Conservation (phyloP, 2,797 vertebrate species). For the Lates japonicus region DNA sequence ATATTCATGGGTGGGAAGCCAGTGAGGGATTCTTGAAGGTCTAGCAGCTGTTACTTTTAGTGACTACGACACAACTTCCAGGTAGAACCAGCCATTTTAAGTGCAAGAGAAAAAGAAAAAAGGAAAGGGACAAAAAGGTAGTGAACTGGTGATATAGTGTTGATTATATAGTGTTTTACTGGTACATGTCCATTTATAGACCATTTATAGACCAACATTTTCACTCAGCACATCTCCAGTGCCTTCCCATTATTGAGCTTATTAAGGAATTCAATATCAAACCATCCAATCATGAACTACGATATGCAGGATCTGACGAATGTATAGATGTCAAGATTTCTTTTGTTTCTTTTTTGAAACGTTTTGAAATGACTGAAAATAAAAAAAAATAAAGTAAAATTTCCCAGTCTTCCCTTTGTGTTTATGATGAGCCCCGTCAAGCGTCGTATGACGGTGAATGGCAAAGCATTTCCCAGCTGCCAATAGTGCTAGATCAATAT, state of each 20-base stretch:
- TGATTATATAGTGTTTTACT: not conserved
- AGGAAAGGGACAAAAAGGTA: not conserved
- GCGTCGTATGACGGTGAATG: not conserved
- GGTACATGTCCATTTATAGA: not conserved
- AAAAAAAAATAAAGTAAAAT: not conserved
- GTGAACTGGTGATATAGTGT: not conserved
- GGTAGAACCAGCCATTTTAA: not conserved
- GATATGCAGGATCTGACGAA: not conserved
- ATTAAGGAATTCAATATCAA: not conserved
- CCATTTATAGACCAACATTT: not conserved
- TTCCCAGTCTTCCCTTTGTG: not conserved
- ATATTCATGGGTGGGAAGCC: not conserved
- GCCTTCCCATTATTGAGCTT: not conserved
- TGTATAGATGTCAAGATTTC: not conserved
- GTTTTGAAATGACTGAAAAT: not conserved
- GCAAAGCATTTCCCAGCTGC: not conserved
- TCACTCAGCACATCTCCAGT: not conserved
- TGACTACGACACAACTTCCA: not conserved
- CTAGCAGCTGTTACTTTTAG: not conserved
- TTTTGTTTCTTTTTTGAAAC: not conserved
- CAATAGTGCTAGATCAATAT: not conserved
- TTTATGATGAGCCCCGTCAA: not conserved
- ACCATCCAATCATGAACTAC: not conserved
- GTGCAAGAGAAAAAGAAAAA: not conserved
- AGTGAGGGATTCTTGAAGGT: not conserved